Percentiles rank a stretch among this genome's conserved stretches.
Conservation (phyloP, 2,797 vertebrate genomes). For the Acipenser transmontanus region DNA sequence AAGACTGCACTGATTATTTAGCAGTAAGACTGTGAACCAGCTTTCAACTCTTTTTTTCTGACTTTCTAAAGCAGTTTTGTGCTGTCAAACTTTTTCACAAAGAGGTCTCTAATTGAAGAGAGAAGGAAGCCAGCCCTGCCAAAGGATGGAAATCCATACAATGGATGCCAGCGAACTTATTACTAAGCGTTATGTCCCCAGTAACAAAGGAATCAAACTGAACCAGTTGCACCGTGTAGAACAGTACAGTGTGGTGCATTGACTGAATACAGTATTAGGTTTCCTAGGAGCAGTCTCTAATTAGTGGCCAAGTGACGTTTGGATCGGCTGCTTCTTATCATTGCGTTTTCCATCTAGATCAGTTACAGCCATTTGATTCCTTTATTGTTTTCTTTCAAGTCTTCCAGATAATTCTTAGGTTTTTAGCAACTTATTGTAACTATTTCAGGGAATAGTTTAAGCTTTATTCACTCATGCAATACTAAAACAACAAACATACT, state of each 20-base stretch:
- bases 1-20: slow-evolving; percentile 74
- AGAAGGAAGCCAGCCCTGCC: slow-evolving; percentile 87
- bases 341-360: slow-evolving; percentile 72
- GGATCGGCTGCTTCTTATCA: slow-evolving; percentile 66
- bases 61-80: slow-evolving; percentile 62
- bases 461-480: slow-evolving; percentile 88
- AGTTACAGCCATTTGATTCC: slow-evolving; percentile 71
- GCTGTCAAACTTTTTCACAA: slow-evolving; percentile 54
- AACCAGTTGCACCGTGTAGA: slow-evolving; percentile 57
- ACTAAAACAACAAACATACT: slow-evolving; percentile 72
- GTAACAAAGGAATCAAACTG: slow-evolving; percentile 67
- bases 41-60: slow-evolving; percentile 64
- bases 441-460: slow-evolving; percentile 90
- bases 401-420: slow-evolving; percentile 80
- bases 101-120: slow-evolving; percentile 72
- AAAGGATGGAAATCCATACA: slow-evolving; percentile 90
- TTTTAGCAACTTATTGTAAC: slow-evolving; percentile 59
- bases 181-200: slow-evolving; percentile 59
- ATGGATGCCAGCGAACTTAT: slow-evolving; percentile 85
- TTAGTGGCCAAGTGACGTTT: slow-evolving; percentile 56
- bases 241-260: slow-evolving; percentile 50
- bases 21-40: slow-evolving; percentile 81
- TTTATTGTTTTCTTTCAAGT: slow-evolving; percentile 74
- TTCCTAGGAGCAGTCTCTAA: slow-evolving; percentile 65
- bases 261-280: slow-evolving; percentile 71